Evolutionary conservation across 2,888 invertebrate species (phyloP).

Genomic region (Noctua comes): DNA sequence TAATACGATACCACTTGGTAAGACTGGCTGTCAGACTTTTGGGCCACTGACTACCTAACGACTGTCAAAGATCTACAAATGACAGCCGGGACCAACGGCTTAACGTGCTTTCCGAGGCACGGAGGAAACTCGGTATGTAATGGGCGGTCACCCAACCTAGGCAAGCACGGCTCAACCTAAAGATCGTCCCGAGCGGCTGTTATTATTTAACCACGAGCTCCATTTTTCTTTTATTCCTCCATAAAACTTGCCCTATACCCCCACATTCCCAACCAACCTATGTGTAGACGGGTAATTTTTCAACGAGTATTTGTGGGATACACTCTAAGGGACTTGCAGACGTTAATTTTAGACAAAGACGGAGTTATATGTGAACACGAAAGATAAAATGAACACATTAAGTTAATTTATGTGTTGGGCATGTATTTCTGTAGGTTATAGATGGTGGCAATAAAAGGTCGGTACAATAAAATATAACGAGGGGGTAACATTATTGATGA

Average conservation of each 20-base stretch:
- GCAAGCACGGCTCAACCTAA: no score
- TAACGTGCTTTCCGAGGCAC: no score
- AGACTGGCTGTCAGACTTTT: no score
- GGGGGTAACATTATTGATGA: conserved; percentile 58
- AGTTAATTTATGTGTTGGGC: conserved; percentile 80
- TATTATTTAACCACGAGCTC: no score
- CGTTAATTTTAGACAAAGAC: conserved; percentile 84
- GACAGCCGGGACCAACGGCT: no score
- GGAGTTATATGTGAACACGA: conserved; percentile 72
- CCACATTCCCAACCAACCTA: conserved; percentile 41
- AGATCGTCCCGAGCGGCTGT: no score
- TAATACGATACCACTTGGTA: no score
- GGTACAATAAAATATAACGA: conserved; percentile 58
- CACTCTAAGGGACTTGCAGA: conserved; percentile 73
- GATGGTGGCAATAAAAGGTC: conserved; percentile 50
- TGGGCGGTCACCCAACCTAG: no score
- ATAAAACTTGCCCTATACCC: conserved; percentile 59
- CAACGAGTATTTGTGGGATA: conserved; percentile 77
- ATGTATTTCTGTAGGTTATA: conserved; percentile 67
- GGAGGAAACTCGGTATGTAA: no score
- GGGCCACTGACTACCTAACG: no score
- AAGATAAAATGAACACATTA: conserved; percentile 80
- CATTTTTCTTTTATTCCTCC: conserved; percentile 67
- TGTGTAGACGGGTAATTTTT: conserved; percentile 76
- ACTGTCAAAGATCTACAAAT: no score